phyloP scores from a whole-genome alignment of 2,113 vertebrate genomes.

The Suncus etruscus region DNA sequence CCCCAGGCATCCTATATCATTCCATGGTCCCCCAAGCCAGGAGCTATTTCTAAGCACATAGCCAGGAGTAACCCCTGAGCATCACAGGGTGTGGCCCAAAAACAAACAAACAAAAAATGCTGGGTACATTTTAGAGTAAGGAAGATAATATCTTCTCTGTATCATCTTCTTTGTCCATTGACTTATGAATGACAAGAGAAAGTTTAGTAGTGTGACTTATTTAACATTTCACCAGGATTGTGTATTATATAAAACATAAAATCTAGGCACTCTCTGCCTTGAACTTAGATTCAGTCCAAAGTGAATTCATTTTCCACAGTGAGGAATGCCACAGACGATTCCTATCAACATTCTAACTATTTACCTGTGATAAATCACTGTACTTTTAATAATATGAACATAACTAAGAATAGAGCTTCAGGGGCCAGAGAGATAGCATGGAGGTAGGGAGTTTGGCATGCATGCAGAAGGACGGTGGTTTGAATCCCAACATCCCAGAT shows the following conservation, averaged over 20 bases:
- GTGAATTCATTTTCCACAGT: not conserved
- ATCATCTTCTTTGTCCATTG: not conserved
- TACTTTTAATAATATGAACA: slow-evolving; percentile 1
- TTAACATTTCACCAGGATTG: slow-evolving; percentile 20
- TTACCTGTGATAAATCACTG: not conserved
- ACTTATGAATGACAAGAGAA: slow-evolving; percentile 18
- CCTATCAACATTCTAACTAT: not conserved
- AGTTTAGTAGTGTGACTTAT: slow-evolving; percentile 14
- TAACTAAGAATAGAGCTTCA: too few relatives aligned
- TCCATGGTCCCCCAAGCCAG: too few relatives aligned
- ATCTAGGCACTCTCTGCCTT: not conserved
- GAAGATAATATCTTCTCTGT: slow-evolving; percentile 17
- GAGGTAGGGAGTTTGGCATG: too few relatives aligned
- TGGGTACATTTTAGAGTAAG: slow-evolving; percentile 57
- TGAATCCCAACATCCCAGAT: too few relatives aligned
- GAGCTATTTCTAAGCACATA: too few relatives aligned
- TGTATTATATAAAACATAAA: not conserved
- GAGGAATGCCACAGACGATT: not conserved
- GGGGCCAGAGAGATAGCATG: too few relatives aligned
- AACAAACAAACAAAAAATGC: too few relatives aligned
- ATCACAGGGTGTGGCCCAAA: too few relatives aligned
- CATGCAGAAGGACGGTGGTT: too few relatives aligned
- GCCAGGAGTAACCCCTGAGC: too few relatives aligned
- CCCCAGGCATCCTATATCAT: too few relatives aligned
- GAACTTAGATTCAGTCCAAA: not conserved